Evolutionary conservation across 2,888 invertebrate species (phyloP).

Genomic region (Ectemnius lituratus): DNA sequence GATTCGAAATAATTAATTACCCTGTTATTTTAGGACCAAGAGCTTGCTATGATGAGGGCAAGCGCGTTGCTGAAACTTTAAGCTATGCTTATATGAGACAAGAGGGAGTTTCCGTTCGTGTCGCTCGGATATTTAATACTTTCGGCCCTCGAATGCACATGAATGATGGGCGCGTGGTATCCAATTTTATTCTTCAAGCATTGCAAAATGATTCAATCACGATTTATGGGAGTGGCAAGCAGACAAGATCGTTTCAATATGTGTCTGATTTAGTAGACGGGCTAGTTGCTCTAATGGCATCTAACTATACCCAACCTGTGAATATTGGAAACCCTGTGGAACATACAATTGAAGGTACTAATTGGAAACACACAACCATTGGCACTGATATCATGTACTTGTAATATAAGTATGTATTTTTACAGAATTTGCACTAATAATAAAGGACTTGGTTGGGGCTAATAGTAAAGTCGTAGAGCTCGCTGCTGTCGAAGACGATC

Average conservation of each 20-base stretch:
- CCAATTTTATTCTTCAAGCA: conserved; percentile 98
- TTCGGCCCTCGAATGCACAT: conserved; percentile 99
- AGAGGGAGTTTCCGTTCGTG: conserved; percentile 95
- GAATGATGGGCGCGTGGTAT: conserved; percentile 98
- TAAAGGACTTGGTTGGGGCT: conserved; percentile 91
- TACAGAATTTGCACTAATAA: conserved; percentile 91
- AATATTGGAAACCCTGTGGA: conserved; percentile 99
- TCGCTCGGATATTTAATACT: conserved; percentile 99
- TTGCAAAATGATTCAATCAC: conserved; percentile 96
- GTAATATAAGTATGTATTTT: conserved; percentile 47
- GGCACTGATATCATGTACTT: no score
- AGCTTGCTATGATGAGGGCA: conserved; percentile 99
- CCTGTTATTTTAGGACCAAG: conserved; percentile 84
- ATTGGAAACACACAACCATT: not conserved
- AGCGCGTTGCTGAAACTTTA: conserved; percentile 97
- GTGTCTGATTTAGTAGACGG: conserved; percentile 98
- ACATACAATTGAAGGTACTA: conserved; percentile 92
- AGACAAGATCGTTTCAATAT: conserved; percentile 98
- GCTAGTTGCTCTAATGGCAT: conserved; percentile 93
- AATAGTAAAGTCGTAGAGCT: conserved; percentile 90
- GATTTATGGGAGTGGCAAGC: conserved; percentile 91
- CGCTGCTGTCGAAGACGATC: conserved; percentile 96
- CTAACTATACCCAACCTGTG: conserved; percentile 94
- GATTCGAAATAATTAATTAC: not conserved
- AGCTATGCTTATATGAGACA: conserved; percentile 98